Base-by-base conservation (phyloP, 2,888 invertebrate species). In the Drosophila rellima region DNA sequence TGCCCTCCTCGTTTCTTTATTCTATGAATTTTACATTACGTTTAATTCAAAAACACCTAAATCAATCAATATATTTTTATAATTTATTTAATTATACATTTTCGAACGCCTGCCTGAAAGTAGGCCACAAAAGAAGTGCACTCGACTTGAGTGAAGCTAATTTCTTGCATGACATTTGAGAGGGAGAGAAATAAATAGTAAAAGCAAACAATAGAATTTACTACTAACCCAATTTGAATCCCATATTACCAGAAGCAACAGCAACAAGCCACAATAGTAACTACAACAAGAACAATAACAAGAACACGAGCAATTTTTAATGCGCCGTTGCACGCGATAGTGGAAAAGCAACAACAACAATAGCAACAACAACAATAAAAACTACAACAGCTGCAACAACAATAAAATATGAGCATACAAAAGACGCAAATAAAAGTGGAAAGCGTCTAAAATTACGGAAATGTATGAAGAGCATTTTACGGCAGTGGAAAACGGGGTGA, bases 171-270 rank as follows among this genome's bases (percentile, higher is more conserved):
- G 47, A 23, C 44, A 63, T 57, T 63, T 56, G 45, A 42, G 26
- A 10, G 11, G 5, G 15, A 47, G 52, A 23, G 33, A 40, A 15
- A 17, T 4, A 37, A 67, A 67, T 73, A 59, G 78, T 56, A 62
- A 72, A 77, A 77, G 69, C 76, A 77, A 77, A 74, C 72, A 78
- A 74, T 45, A 64, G 71, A 72, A 72, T 64, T 80, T 72, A 80
- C 84, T 82, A 80, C 75, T 75, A 75, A 85, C 84, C 84, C 84
- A 85, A 82, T 84, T 85, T 74, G 64, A 65, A 70, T 66, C 55
- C 66, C 52, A 39, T 65, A 65, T 64, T 62, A 56, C 65, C 70
- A 62, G 52, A 55, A 40, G 45, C 48, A 69, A 66, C 50, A 67
- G 55, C 67, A 71, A 57, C 37, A 44, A 65, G 60, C 50, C 44